Evolutionary conservation across 2,797 vertebrate genomes (phyloP).

Genomic region (Megaceryle alcyon): DNA sequence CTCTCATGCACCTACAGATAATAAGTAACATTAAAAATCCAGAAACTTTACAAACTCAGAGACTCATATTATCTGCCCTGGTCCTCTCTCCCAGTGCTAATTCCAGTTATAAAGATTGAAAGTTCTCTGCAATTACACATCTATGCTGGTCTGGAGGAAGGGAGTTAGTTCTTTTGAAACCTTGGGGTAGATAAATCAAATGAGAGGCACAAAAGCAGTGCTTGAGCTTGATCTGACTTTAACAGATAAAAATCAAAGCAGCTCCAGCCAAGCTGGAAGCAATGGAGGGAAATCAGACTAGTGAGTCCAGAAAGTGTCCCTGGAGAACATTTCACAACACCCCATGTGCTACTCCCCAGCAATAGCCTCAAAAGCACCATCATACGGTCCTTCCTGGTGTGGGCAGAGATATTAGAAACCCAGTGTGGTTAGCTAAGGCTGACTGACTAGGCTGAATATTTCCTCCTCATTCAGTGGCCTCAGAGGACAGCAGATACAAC

Average conservation of each 20-base stretch:
- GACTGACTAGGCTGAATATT: neutral
- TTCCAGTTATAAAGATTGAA: neutral
- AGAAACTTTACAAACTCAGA: neutral
- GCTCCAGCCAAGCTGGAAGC: neutral
- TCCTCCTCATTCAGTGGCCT: neutral
- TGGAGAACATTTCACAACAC: neutral
- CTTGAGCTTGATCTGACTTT: neutral
- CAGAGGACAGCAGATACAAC: neutral
- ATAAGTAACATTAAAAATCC: neutral
- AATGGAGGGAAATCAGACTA: neutral
- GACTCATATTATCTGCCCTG: fast-evolving
- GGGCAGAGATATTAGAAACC: neutral
- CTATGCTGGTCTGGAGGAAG: neutral
- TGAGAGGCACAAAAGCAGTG: neutral
- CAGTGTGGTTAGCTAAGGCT: neutral
- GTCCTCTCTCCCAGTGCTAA: neutral
- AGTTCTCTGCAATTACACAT: neutral
- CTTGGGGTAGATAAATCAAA: neutral
- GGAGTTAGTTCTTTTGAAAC: neutral
- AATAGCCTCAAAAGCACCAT: neutral
- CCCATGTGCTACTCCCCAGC: neutral
- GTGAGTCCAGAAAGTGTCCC: neutral
- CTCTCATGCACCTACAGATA: fast-evolving
- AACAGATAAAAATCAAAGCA: neutral
- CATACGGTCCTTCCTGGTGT: neutral